phyloP scores from a whole-genome alignment of 2,113 vertebrate genomes.

The Micronycteris hirsuta region DNA sequence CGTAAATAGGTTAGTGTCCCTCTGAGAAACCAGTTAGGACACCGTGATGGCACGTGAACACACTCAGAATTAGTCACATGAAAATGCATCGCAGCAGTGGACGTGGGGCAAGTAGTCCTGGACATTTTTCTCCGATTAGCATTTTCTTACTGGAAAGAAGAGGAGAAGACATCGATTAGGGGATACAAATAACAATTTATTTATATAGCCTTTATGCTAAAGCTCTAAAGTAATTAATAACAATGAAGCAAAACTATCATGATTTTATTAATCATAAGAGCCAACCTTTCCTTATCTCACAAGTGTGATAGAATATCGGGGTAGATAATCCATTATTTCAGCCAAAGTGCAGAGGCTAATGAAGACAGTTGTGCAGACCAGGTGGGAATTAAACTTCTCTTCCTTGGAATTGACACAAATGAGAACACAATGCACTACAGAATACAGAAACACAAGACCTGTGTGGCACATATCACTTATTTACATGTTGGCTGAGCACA shows the following conservation, averaged over 20 bases:
- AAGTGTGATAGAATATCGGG: neutral
- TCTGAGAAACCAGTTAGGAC: neutral
- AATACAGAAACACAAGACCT: neutral
- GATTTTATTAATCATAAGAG: neutral
- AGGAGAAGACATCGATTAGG: neutral
- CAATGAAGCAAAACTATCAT: neutral
- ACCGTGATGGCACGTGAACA: neutral
- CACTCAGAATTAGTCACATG: neutral
- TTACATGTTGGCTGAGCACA: no score
- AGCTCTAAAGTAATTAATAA: neutral
- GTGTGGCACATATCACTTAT: no score
- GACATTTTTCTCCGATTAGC: neutral
- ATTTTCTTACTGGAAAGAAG: neutral
- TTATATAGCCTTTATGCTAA: neutral
- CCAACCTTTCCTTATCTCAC: neutral
- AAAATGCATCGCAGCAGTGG: neutral
- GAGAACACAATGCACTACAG: neutral
- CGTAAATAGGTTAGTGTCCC: neutral
- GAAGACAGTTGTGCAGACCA: neutral
- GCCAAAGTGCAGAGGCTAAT: neutral
- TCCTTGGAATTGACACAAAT: neutral
- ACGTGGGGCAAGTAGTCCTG: neutral
- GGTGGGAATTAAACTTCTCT: neutral
- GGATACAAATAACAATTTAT: neutral
- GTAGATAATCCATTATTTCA: neutral